These are phyloP conservation scores for Tamias sibiricus DNA, from an alignment of 2,113 vertebrate genomes.

Conservation along the genomic window DNA sequence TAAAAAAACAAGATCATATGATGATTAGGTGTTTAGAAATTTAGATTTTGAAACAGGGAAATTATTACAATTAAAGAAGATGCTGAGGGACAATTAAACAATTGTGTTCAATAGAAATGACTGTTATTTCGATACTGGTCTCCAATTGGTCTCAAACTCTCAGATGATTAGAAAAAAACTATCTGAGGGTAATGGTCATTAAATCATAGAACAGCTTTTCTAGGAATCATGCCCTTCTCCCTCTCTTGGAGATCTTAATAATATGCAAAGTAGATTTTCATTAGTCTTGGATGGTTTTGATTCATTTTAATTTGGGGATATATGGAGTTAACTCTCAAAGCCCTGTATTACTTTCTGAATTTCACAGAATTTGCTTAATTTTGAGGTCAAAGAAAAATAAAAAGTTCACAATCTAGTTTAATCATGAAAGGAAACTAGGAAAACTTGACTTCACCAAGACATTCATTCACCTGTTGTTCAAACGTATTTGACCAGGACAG, in stretches of 20 bases:
- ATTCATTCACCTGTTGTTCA: slow-evolving; percentile 11
- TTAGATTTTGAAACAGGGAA: background rate
- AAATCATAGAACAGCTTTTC: background rate
- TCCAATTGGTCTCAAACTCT: background rate
- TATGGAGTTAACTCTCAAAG: background rate
- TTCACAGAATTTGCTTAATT: slow-evolving; percentile 5
- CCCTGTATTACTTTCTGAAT: background rate
- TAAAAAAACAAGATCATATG: background rate
- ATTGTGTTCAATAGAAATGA: background rate
- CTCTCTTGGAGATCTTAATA: background rate
- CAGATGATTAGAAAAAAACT: background rate
- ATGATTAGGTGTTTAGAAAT: background rate
- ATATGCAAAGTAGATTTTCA: background rate
- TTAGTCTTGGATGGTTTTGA: background rate
- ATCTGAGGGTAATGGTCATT: background rate
- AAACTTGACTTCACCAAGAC: background rate
- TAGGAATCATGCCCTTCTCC: background rate
- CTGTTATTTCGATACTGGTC: background rate
- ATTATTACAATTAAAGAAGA: background rate
- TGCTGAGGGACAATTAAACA: background rate
- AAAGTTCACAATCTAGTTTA: background rate
- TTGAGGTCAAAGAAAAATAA: slow-evolving; percentile 37
- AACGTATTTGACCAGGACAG: background rate
- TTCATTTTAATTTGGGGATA: background rate
- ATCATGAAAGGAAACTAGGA: background rate